Evolutionary conservation across 2,888 invertebrate species (phyloP), one percentile per base, ranked within the genome.

Genomic region (Melieria picta): DNA sequence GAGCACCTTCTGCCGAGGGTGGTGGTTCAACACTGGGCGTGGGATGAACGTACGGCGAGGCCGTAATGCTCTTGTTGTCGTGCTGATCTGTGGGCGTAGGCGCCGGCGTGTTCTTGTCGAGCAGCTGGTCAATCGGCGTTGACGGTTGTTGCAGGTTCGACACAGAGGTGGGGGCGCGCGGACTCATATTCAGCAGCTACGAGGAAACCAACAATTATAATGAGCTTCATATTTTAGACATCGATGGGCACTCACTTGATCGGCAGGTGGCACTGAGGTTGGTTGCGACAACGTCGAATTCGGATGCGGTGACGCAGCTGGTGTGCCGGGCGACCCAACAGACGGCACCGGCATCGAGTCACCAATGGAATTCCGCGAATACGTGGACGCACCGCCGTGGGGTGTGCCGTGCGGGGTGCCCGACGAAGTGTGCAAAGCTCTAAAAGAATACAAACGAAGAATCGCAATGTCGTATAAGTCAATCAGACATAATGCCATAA

Each of bases 261-360:
- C 87, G 74, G 88, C 88, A 62, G 91, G 90, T 73, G 91, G 91
- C 75, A 91, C 91, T 11, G 91, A 91, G 9, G 92, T 91, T 76
- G 91, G 93, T 81, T 93, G 93, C 75, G 92, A 93, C 78, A 92
- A 91, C 69, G 93, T 91, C 69, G 86, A 87, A 77, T 85, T 85
- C 30, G 86, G 84, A 80, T 83, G 83, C 45, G 93, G 94, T 67
- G 93, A 92, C 4, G 92, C 90, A 62, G 91, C 90, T 72, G 91
- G 90, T 75, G 92, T 91, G 74, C 91, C 88, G 71, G 93, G 91
- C 71, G 91, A 89, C 3, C 89, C 92, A 57, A 91, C 90, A 7
- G 90, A 90, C 42, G 86, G 83, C 72, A 86, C 81, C 9, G 86
- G 83, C 84, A 86, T 81, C 65, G 85, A 84, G 75, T 86, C 85